Base-by-base conservation (phyloP, 2,113 vertebrate genomes). In the Salvelinus namaycush region DNA sequence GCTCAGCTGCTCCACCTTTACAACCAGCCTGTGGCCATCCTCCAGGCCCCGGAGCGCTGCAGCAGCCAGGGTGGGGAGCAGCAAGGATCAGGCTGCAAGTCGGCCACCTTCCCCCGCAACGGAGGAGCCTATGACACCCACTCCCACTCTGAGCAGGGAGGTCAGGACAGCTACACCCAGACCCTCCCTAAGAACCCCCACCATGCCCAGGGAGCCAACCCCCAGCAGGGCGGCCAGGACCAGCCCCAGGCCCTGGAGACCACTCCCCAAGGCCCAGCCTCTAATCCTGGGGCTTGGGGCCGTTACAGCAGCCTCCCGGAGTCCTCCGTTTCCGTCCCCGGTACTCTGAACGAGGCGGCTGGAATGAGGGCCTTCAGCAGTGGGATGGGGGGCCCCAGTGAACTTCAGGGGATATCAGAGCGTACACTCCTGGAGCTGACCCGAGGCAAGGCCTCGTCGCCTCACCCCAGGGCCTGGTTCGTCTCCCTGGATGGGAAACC, bases 401-500 rank as follows among this genome's bases (percentile, higher is more conserved):
- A 98, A 84, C 95, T 98, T 34, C 97, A 98, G 84, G 97, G 97
- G 18, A 96, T 97, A 83, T 98, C 97, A 2, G 97, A 99, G 77
- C 96, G 97, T 86, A 97, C 96, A 0, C 76, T 98, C 51, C 77
- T 97, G 68, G 97, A 98, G 80, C 93, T 98, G 80, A 95, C 94
- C 2, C 95, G 97, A 62, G 95, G 94, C 24, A 98, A 96, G 84
- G 94, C 96, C 11, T 95, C 91, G 1, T 94, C 95, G 0, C 95
- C 95, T 62, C 97, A 96, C 24, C 91, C 92, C 31, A 81, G 97
- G 74, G 97, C 97, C 0, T 99, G 97, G 97, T 99, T 99, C 49
- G 97, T 99, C 64, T 99, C 97, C 13, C 85, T 99, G 44, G 97
- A 99, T 0, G 97, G 97, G 39, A 97, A 97, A 70, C 97, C 97